These are phyloP conservation scores for Coenonympha glycerion DNA, from an alignment of 2,888 invertebrate species.

Conservation along the genomic window DNA sequence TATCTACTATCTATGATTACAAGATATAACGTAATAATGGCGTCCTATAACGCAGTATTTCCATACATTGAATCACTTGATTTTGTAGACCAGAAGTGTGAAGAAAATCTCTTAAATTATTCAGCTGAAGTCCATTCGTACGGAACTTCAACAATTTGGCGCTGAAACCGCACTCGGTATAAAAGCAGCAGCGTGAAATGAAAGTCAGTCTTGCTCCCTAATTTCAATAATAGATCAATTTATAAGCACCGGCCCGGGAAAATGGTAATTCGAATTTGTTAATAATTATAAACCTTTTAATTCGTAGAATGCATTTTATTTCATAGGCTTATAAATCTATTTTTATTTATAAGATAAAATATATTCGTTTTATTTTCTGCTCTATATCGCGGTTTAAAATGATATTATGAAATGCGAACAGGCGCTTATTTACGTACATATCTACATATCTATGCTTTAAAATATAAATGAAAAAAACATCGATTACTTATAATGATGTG, in stretches of 20 bases:
- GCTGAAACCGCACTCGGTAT: background rate
- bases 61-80: background rate
- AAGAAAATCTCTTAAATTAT: background rate
- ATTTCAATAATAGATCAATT: constrained; percentile 24
- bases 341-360: too few species aligned
- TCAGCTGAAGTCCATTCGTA: background rate
- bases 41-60: too few species aligned
- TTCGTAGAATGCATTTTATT: background rate
- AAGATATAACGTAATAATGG: too few species aligned
- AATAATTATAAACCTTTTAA: background rate
- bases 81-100: background rate
- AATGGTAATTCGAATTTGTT: constrained; percentile 9
- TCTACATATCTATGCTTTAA: too few species aligned
- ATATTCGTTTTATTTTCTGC: background rate
- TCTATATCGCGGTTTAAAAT: too few species aligned
- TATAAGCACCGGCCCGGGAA: constrained; percentile 16
- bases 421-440: too few species aligned
- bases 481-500: too few species aligned
- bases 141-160: background rate
- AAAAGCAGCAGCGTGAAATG: background rate
- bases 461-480: too few species aligned
- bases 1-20: too few species aligned
- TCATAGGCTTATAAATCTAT: too few species aligned
- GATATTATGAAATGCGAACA: too few species aligned
- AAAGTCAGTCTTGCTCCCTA: background rate